These are phyloP conservation scores for Medauroidea extradentata DNA, from an alignment of 1,140 invertebrate species.

Conservation along the genomic window DNA sequence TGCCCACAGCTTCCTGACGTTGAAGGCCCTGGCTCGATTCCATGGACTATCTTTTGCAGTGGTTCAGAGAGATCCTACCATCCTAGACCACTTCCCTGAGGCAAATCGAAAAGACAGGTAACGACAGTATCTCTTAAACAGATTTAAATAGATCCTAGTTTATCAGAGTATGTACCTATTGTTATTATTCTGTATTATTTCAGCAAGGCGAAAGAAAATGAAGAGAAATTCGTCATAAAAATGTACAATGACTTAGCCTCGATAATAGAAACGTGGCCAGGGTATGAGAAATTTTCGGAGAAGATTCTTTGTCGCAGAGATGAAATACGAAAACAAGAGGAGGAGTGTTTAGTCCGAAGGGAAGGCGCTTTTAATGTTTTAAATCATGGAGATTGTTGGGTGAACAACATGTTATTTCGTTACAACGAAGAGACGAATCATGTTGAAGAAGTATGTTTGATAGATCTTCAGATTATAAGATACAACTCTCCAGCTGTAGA, in stretches of 20 bases:
- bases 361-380: no score
- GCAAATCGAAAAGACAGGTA: no score
- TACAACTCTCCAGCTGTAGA: conserved; percentile 50
- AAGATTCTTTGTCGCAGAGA: not conserved
- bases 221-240: not conserved
- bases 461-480: conserved; percentile 40
- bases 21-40: no score
- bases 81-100: not conserved
- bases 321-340: not conserved
- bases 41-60: no score
- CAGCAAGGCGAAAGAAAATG: no score
- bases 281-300: not conserved
- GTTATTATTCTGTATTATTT: no score
- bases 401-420: no score
- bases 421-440: conserved; percentile 15
- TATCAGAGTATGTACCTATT: no score
- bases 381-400: no score
- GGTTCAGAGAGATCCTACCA: not conserved
- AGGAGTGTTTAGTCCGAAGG: not conserved
- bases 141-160: no score
- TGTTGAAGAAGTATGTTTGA: conserved; percentile 29
- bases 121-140: no score
- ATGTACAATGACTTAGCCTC: not conserved
- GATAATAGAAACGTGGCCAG: not conserved
- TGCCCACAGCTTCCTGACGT: no score